Evolutionary conservation across 2,797 vertebrate genomes (phyloP), one percentile per base, ranked within the genome.

Genomic region (Pantherophis alleghaniensis): DNA sequence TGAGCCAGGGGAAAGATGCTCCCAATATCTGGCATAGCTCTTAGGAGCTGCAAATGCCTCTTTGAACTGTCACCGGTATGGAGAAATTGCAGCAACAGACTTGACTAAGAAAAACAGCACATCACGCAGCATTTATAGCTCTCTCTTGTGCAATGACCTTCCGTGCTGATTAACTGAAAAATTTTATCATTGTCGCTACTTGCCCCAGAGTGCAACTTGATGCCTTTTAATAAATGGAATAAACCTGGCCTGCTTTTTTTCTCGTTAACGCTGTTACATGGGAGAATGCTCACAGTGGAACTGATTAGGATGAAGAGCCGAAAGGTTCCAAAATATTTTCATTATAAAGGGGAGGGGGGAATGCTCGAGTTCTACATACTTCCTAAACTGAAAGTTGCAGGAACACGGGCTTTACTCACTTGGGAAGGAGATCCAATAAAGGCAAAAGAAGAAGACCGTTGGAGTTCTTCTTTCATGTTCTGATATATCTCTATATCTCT

Each of bases 151-250:
- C 91, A 32, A 94, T 95, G 92, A 4, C 92, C 96, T 97, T 95
- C 92, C 93, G 83, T 53, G 91, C 90, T 95, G 95, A 96, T 95
- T 97, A 96, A 96, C 88, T 90, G 94, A 66, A 95, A 95, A 95
- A 66, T 63, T 96, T 93, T 95, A 24, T 93, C 92, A 89, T 93
- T 96, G 93, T 94, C 94, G 86, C 93, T 95, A 95, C 96, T 93
- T 92, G 60, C 93, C 95, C 94, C 92, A 56, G 32, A 96, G 94
- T 95, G 94, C n/a, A 95, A 83, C 90, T 55, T 94, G 61, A 86
- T 88, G 92, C 95, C 96, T 95, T 96, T 97, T 96, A 96, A 86
- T 92, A 96, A 95, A 92, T 96, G 92, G 79, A 88, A 94, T 97
- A 92, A n/a, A 95, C 94, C 93, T 7, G 57, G 61, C 32, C 61